Evolutionary conservation across 2,113 vertebrate genomes (phyloP).

Genomic region (Oenanthe oenanthe): DNA sequence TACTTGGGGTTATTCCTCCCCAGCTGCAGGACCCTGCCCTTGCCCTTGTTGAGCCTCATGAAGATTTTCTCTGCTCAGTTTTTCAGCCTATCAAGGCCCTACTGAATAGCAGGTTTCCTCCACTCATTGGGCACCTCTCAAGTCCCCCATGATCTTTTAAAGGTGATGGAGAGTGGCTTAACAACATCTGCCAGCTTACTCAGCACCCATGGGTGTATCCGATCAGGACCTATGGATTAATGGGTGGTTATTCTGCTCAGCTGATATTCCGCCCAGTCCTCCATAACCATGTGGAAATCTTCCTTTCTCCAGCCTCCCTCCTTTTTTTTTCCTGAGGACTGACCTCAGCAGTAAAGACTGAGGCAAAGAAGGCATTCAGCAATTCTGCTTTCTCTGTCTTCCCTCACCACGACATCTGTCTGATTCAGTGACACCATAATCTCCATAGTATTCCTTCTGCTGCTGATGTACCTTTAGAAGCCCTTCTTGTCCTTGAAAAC

Average conservation of each 20-base stretch:
- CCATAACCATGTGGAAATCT: background rate
- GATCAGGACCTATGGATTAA: background rate
- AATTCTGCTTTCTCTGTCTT: background rate
- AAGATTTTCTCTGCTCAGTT: background rate
- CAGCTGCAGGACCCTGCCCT: background rate
- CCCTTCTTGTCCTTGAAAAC: background rate
- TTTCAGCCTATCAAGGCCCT: background rate
- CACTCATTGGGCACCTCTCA: background rate
- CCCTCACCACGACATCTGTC: accelerated
- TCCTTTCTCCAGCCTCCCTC: background rate
- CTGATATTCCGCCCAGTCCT: background rate
- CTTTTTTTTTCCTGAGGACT: background rate
- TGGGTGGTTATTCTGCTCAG: background rate
- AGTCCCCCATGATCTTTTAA: background rate
- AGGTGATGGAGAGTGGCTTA: background rate
- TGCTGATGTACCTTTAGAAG: background rate
- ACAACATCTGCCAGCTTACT: background rate
- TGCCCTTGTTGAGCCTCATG: too few species aligned
- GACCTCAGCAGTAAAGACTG: background rate
- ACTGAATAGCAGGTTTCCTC: background rate
- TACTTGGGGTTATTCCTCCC: background rate
- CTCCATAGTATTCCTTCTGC: background rate
- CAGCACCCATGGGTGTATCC: accelerated
- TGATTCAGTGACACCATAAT: background rate
- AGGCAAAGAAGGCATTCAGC: background rate